Base-by-base conservation (phyloP, 1,140 invertebrate species). In the Nasonia longicornis region DNA sequence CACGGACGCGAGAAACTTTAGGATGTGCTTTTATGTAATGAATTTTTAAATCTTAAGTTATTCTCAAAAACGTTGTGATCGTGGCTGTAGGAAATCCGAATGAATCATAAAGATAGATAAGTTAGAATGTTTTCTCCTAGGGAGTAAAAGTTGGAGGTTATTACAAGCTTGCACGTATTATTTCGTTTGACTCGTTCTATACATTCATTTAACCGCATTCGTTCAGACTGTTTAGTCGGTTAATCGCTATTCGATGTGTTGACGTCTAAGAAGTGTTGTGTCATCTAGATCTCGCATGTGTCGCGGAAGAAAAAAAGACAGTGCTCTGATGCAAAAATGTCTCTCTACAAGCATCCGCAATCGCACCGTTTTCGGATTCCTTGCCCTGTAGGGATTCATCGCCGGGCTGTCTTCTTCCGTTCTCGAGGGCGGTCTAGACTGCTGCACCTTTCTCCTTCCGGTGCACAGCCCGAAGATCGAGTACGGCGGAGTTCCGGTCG, bases 401-500 rank as follows among this genome's bases (percentile, higher is more conserved):
- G 74, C n/a, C 6, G 14, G 2, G 3, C 31, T 35, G 0, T 76
- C 45, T 20, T 38, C 42, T 16, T 86, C 86, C 85, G 75, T 85
- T 85, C 84, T 85, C 78, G 85, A 78, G 70, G 82, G 77, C 1
- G 74, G 80, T 38, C 81, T 81, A 14, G 81, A 69, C 4, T 77
- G 80, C 1, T 38, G 38, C 0, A 83, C 69, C 42, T 84, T 89
- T 74, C 89, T 86, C 74, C 86, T 87, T 0, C 86, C 88, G 0
- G 90, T 91, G 48, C 90, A 91, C 7, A 90, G 85, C 4, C 89
- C 90, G 79, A 90, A 91, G 80, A 91, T 90, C 67, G 90, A 91
- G 10, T 89, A 89, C 3, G 85, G 69, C 11, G 0, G 86, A 86
- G 2, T 67, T 80, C 7, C 75, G 82, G 4, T 84, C 85, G 72